A percentile compares a stretch with the other conserved stretches of the same genome.
These are phyloP conservation scores for Botrylloides violaceus DNA, from an alignment of 23 tunicate species.

Conservation along the genomic window DNA sequence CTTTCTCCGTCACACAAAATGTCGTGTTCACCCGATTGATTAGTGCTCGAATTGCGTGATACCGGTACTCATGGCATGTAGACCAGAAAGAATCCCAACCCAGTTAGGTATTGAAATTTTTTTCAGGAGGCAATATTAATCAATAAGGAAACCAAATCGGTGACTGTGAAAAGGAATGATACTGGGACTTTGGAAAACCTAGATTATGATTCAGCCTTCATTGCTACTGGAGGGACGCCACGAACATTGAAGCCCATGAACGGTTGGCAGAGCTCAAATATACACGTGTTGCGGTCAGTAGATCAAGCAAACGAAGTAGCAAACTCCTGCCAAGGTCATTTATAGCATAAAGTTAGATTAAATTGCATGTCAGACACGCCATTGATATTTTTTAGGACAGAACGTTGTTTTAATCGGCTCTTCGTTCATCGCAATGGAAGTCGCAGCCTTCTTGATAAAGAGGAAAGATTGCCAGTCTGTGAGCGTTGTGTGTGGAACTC, in stretches of 20 bases:
- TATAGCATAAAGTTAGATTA: background rate
- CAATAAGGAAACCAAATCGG: conserved; percentile 31
- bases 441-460: conserved; percentile 47
- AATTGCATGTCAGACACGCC: no score
- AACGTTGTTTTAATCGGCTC: conserved; percentile 64
- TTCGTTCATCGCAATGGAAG: conserved; percentile 88
- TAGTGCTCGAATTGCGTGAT: no score
- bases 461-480: conserved; percentile 35
- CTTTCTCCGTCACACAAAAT: no score
- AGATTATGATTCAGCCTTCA: conserved; percentile 22
- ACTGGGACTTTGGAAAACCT: background rate
- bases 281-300: conserved; percentile 54
- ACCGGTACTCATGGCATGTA: no score
- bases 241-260: conserved; percentile 46
- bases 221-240: conserved; percentile 81
- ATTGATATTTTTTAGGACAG: conserved; percentile 37
- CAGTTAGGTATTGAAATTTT: no score
- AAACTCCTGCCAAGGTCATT: conserved; percentile 41
- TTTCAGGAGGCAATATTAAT: conserved; percentile 48
- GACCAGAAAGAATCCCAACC: no score
- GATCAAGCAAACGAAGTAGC: conserved; percentile 57
- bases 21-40: no score
- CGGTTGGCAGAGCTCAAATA: conserved; percentile 49
- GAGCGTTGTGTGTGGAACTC: conserved; percentile 59
- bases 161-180: background rate